Evolutionary conservation across 1,140 invertebrate genomes (phyloP), one percentile per base, ranked within the genome.

Genomic region (Drosophila trapezifrons): DNA sequence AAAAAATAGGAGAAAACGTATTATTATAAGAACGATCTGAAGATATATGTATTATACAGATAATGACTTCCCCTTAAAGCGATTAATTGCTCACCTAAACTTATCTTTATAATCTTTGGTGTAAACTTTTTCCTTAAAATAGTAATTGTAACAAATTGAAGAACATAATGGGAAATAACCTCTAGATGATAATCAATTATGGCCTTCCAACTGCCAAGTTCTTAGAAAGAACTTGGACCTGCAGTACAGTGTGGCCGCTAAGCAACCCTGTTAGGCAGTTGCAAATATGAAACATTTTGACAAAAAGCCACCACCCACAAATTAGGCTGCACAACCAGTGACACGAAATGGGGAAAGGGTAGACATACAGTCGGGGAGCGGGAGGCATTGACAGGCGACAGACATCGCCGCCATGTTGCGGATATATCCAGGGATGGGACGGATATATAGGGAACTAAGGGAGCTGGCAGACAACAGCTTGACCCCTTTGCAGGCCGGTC

Each of bases 231-330:
- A 10, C 38, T 8, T 3, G n/a, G n/a, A 10, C 29, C 43, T 86
- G 82, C 58, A 52, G 69, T 4, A 1, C n/a, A 76, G 78, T 85
- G 82, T 76, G 18, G 4, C 37, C 17, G n/a, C 13, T n/a, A 32
- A 81, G 63, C 56, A 77, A 76, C 71, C 83, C 83, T 62, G 63
- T 47, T 65, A 58, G 64, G 55, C 72, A 43, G 40, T 46, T 38
- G 64, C 46, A 83, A 86, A 84, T 84, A 49, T 87, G 84, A 87
- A 87, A 87, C 84, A 75, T 76, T 87, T 85, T 87, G 85, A 80
- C 77, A 87, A 87, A 78, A 84, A 90, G 84, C 84, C 67, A 87
- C 84, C 84, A 87, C 84, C 84, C 84, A 87, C 84, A 87, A 87
- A 87, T 87, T 87, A 89, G 84, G 73, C 84, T 84, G 63, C 59